Conservation (phyloP, 1,140 invertebrate species). For the Homalodisca vitripennis region DNA sequence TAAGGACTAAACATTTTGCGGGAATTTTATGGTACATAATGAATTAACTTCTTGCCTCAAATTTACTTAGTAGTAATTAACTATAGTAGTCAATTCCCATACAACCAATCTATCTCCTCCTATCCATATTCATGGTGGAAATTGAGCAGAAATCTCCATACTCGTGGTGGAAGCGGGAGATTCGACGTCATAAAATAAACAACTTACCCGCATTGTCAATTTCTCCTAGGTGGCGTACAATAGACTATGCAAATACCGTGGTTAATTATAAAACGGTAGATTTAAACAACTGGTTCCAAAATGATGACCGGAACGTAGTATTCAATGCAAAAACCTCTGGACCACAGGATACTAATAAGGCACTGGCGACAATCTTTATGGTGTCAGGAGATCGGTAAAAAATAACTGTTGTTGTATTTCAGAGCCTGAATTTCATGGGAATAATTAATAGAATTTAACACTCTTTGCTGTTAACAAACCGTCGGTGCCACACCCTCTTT, state of each 20-base stretch:
- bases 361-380: neutral
- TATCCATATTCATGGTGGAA: neutral
- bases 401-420: neutral
- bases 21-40: too few species aligned
- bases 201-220: too few species aligned
- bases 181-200: neutral
- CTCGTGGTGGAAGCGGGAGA: neutral
- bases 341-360: neutral
- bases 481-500: neutral
- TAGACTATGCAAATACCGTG: neutral
- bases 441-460: neutral
- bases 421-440: neutral
- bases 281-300: too few species aligned
- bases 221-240: neutral
- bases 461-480: neutral
- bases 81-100: too few species aligned
- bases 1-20: too few species aligned
- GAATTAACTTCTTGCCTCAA: too few species aligned
- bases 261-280: neutral
- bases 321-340: neutral
- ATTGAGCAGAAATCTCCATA: slow-evolving; percentile 4
- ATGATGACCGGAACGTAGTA: neutral
- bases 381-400: neutral
- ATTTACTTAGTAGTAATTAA: too few species aligned
- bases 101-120: too few species aligned